Base-by-base conservation (phyloP, 2,113 vertebrate species). In the Erythrocercus mccallii region DNA sequence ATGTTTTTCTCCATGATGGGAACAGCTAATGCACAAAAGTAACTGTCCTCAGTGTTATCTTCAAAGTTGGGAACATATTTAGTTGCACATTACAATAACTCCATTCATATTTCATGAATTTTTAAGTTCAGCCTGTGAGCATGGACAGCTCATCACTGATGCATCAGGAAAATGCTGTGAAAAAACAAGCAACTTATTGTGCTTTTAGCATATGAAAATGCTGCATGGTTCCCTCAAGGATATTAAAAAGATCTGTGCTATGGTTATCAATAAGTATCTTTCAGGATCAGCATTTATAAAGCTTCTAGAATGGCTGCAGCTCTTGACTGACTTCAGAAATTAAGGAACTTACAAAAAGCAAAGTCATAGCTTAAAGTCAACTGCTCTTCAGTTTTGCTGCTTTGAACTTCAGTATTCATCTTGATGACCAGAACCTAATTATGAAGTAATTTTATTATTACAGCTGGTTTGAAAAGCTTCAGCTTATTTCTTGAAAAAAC, bases 191-290 rank as follows among this genome's bases (percentile, higher is more conserved):
- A 76, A 72, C 73, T 68, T 79, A 86, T 33, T 94, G 86, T 95
- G 48, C 61, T 89, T 94, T 33, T 44, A 60, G 65, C 86, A 95
- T 71, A 86, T 51, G 73, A 94, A 65, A 91, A 81, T 76, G 69
- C 69, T 81, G 54, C 66, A 23, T 57, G 76, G 48, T 27, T 91
- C 77, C 47, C 81, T 87, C 57, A 76, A 92, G 83, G 91, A 95
- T 96, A 96, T 88, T 92, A 96, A 94, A 95, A 77, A 86, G 24
- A 91, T 84, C 77, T 91, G 57, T 50, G 83, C 81, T 53, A 48
- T 47, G 56, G 81, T 90, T 95, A 92, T 92, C 96, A 89, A 64
- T 92, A 92, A 92, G 20, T 33, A 95, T 89, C 92, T 85, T 94
- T 84, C 65, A 88, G 53, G 48, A 84, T 84, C 95, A 85, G 91